Evolutionary conservation across 2,888 invertebrate genomes (phyloP), one percentile per base, ranked within the genome.

Genomic region (Platypus cylindrus): DNA sequence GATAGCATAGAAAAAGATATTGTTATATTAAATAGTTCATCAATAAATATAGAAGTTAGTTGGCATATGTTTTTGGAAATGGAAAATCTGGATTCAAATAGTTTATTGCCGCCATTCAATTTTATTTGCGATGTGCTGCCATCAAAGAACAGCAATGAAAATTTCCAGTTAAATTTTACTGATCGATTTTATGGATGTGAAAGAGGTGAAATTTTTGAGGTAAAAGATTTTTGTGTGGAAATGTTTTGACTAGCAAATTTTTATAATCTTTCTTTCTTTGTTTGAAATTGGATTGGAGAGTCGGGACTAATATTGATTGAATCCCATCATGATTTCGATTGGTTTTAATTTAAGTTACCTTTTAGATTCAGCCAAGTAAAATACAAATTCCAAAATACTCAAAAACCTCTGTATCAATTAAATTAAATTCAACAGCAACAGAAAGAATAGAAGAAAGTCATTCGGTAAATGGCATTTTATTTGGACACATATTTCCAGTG

Each of bases 11-110:
- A 31, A 4, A 41, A 45, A 33, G 32, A 39, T 24, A 39, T 53
- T 12, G 40, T 41, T 36, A 38, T 53, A 31, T 36, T 27, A 16
- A 53, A 53, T 23, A 45, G 31, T 1, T 47, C 47, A 13, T 44
- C 47, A 8, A 31, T 53, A 17, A 48, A 51, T 3, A 15, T 52
- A 7, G 39, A 37, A 4, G 40, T 52, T n/a, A 28, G 40, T 2
- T 54, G 53, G 53, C 45, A 48, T 14, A 23, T 44, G 3, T 50
- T 49, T 29, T 18, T 41, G 7, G 9, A 4, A 9, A 3, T 3
- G 4, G 15, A 14, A 14, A 13, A 14, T 14, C n/a, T n/a, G n/a
- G 27, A 27, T 12, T 12, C 27, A 9, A 14, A 27, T 9, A n/a
- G n/a, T n/a, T n/a, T n/a, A n/a, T 4, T 5, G 12, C 27, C 27